These are phyloP conservation scores for Oxyruncus cristatus DNA, from an alignment of 2,113 vertebrate species.

Conservation along the genomic window DNA sequence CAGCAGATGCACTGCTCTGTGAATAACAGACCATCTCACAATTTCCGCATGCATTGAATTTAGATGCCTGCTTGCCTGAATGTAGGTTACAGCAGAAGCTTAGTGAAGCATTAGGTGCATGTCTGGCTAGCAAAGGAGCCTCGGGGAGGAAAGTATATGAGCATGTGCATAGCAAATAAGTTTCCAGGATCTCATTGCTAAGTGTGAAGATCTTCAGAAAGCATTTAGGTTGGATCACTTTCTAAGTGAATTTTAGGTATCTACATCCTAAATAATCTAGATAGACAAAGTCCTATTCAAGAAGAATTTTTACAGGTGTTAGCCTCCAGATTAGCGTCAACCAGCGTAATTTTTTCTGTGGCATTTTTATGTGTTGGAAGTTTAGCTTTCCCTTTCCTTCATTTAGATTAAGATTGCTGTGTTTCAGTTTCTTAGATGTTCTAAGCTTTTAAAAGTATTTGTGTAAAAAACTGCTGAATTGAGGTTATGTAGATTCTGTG, in stretches of 20 bases:
- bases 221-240: background rate
- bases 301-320: background rate
- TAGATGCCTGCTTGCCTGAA: background rate
- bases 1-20: background rate
- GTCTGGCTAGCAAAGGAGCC: background rate
- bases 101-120: background rate
- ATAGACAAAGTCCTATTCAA: background rate
- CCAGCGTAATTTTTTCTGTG: background rate
- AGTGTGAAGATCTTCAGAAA: background rate
- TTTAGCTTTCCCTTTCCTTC: background rate
- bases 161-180: background rate
- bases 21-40: background rate
- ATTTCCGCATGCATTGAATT: background rate
- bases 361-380: background rate
- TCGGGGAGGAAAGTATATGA: background rate
- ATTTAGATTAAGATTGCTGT: background rate
- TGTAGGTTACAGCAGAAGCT: background rate
- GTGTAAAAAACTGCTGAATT: background rate
- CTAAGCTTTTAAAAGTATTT: background rate
- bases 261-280: background rate
- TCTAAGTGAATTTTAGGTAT: background rate
- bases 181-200: background rate
- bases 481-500: background rate
- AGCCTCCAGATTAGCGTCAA: background rate
- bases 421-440: background rate